Evolutionary conservation across 2,888 invertebrate genomes (phyloP).

Genomic region (Octodonta nipae): DNA sequence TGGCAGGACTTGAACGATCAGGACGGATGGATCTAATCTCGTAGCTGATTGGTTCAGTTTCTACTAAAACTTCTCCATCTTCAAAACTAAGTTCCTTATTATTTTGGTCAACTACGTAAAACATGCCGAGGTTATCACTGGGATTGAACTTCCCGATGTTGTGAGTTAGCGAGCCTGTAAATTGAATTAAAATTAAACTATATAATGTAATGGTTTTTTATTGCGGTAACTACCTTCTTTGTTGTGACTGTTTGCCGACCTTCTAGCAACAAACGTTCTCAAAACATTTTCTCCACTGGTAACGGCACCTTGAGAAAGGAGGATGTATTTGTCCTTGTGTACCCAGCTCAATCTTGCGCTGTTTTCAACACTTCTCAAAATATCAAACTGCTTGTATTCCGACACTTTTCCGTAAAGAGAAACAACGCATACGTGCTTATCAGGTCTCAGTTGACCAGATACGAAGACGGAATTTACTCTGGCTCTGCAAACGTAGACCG

Average conservation of each 20-base stretch:
- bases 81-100: constrained; percentile 44
- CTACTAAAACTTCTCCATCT: constrained; percentile 63
- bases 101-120: constrained; percentile 52
- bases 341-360: constrained; percentile 66
- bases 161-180: constrained; percentile 36
- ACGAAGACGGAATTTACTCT: constrained; percentile 59
- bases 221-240: constrained; percentile 16
- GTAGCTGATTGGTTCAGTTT: constrained; percentile 63
- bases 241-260: constrained; percentile 20
- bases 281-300: constrained; percentile 38
- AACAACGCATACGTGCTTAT: constrained; percentile 50
- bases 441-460: constrained; percentile 49
- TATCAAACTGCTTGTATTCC: constrained; percentile 47
- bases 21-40: constrained; percentile 45
- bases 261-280: constrained; percentile 29
- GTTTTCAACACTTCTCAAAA: constrained; percentile 64
- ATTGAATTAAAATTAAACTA: not conserved
- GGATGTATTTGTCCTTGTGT: constrained; percentile 56
- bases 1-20: constrained; percentile 31
- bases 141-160: constrained; percentile 60
- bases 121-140: constrained; percentile 49
- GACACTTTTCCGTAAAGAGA: constrained; percentile 41
- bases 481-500: constrained; percentile 63
- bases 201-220: too few relatives aligned
- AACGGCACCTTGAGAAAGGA: constrained; percentile 56